Evolutionary conservation across 2,888 invertebrate genomes (phyloP).

Genomic region (Tridacna crocea): DNA sequence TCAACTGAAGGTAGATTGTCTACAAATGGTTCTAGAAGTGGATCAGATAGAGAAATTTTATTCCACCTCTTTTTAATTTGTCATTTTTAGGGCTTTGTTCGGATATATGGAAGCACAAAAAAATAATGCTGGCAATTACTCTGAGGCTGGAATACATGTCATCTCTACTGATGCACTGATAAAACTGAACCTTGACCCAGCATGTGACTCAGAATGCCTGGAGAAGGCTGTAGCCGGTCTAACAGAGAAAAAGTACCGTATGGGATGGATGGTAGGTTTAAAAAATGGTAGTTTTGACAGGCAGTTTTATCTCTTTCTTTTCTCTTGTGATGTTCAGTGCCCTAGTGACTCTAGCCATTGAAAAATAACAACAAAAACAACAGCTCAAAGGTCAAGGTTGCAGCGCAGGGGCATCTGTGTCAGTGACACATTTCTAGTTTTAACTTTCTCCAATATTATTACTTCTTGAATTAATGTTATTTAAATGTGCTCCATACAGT

Average conservation of each 20-base stretch:
- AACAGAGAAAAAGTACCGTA: slow-evolving; percentile 52
- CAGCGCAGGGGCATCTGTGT: no score
- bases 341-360: neutral
- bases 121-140: slow-evolving; percentile 72
- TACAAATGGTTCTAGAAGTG: no score
- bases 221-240: slow-evolving; percentile 55
- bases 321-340: neutral
- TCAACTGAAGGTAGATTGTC: no score
- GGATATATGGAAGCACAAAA: slow-evolving; percentile 64
- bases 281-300: no score
- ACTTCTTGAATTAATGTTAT: no score
- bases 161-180: slow-evolving; percentile 43
- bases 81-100: slow-evolving; percentile 77
- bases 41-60: no score
- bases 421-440: no score
- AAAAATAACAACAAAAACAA: neutral
- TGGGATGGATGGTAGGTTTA: slow-evolving; percentile 85
- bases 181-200: neutral
- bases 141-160: slow-evolving; percentile 62
- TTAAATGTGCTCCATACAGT: no score
- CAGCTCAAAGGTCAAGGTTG: no score
- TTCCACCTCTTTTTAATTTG: no score
- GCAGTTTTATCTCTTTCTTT: no score
- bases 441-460: no score
- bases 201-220: slow-evolving; percentile 68